Evolutionary conservation across 23 tunicate species (phyloP), one percentile per base, ranked within the genome.

Genomic region (Corella eumyota): DNA sequence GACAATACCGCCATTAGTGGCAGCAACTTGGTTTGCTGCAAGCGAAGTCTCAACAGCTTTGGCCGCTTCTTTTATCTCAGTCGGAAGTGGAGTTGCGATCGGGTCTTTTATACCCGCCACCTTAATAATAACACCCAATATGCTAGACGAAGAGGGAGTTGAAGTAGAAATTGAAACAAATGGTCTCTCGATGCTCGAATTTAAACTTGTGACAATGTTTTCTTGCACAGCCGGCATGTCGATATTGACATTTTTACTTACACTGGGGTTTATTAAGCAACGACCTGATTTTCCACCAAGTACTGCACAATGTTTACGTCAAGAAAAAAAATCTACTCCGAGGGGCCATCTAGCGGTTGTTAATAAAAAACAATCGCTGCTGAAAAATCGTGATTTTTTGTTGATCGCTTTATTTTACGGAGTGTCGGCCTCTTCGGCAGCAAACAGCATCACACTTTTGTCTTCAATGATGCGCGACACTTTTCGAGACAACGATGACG

Each of bases 11-110:
- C 83, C 83, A 15, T 21, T 76, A 48, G 62, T 67, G 32, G 83
- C 83, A 17, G 83, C 74, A 9, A 59, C 62, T 2, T 76, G 83
- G 83, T 76, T 76, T 44, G 74, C 83, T 0, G 68, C 58, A 29
- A 34, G 66, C 26, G 75, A 76, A 46, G 36, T 68, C 2, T 65
- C 83, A n/a, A 67, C 74, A 21, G 65, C 83, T 25, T 22, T 76
- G 34, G 67, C 74, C 0, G 34, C 65, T 3, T n/a, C 83, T 36
- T 50, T 76, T 32, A 55, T 76, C 25, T 56, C 74, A 9, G 83
- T 76, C 15, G 83, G 83, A 0, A 58, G 47, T 1, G 73, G 73
- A 0, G 83, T 67, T 1, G 67, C 83, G 4, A n/a, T 76, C 27
- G 83, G 83, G 23, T 67, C 83, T 6, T 65, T 47, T 44, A 45